Conservation (phyloP, 2,888 invertebrate genomes). For the Achlya flavicornis region DNA sequence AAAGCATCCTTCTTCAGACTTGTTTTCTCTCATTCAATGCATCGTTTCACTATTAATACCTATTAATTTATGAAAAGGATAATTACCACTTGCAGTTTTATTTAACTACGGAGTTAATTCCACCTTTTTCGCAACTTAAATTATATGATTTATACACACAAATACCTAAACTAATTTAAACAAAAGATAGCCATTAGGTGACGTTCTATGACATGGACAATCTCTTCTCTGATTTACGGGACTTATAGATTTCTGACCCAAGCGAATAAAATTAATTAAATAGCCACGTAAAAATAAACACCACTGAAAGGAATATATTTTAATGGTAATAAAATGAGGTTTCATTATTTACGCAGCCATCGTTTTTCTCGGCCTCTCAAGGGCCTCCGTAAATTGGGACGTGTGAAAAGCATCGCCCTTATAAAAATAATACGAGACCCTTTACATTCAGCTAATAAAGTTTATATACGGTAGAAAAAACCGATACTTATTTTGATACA, state of each 20-base stretch:
- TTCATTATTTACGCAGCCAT: constrained; percentile 40
- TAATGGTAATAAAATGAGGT: constrained; percentile 43
- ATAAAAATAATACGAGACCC: constrained; percentile 36
- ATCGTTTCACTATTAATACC: no score
- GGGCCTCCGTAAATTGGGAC: constrained; percentile 40
- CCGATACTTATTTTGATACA: background rate
- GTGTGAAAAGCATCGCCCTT: constrained; percentile 39
- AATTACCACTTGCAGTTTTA: no score
- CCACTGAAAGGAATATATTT: constrained; percentile 27
- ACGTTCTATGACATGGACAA: no score
- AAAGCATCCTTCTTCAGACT: no score
- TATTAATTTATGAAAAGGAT: no score
- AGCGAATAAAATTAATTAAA: constrained; percentile 21
- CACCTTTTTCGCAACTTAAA: no score
- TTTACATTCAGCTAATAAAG: constrained; percentile 20
- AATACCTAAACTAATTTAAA: no score
- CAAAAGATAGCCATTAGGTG: no score
- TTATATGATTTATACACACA: no score
- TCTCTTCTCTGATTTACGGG: no score
- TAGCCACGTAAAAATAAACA: constrained; percentile 25
- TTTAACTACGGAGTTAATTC: no score
- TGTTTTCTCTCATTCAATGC: no score
- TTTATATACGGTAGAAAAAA: background rate
- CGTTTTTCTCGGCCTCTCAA: constrained; percentile 36
- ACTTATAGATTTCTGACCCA: background rate